These are phyloP conservation scores for Cladopsammia gracilis DNA, from an alignment of 64 coral and sea anemone genomes.

Conservation along the genomic window DNA sequence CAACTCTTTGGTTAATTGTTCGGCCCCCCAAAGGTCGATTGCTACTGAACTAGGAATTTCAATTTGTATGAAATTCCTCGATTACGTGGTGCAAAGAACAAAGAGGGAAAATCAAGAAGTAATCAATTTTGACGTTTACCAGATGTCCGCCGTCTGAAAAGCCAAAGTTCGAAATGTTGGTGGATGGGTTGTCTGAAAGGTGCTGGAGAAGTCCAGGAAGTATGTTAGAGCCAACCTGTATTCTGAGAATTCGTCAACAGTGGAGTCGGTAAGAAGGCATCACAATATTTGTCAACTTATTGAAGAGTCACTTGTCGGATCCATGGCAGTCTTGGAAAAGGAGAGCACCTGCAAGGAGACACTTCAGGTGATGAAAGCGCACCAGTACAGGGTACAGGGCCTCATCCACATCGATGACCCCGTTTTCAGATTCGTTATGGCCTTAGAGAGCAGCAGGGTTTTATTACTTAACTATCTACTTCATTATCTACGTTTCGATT, in stretches of 20 bases:
- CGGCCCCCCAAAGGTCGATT: slow-evolving; percentile 5
- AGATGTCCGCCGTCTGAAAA: slow-evolving; percentile 10
- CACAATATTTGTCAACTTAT: neutral
- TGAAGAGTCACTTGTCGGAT: too few relatives aligned
- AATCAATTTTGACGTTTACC: neutral
- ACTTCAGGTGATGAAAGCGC: slow-evolving; percentile 8
- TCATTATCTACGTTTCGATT: neutral
- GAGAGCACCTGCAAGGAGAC: neutral
- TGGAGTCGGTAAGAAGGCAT: neutral
- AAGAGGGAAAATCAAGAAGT: neutral
- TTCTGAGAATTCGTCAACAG: neutral
- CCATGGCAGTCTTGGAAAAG: too few relatives aligned
- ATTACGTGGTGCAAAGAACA: too few relatives aligned
- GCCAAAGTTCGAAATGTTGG: slow-evolving; percentile 35
- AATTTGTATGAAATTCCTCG: neutral
- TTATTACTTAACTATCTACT: neutral
- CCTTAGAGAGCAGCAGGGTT: slow-evolving; percentile 30
- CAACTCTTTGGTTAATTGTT: too few relatives aligned
- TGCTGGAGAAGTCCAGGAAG: slow-evolving; percentile 3
- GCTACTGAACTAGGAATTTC: neutral
- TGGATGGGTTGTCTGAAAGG: slow-evolving; percentile 5
- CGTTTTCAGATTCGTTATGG: slow-evolving; percentile 61
- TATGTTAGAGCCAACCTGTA: slow-evolving; percentile 8
- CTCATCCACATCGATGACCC: slow-evolving; percentile 36
- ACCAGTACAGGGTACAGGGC: slow-evolving; percentile 60